phyloP scores from a whole-genome alignment of 2,797 vertebrate genomes.

The Onychomys leucogaster region DNA sequence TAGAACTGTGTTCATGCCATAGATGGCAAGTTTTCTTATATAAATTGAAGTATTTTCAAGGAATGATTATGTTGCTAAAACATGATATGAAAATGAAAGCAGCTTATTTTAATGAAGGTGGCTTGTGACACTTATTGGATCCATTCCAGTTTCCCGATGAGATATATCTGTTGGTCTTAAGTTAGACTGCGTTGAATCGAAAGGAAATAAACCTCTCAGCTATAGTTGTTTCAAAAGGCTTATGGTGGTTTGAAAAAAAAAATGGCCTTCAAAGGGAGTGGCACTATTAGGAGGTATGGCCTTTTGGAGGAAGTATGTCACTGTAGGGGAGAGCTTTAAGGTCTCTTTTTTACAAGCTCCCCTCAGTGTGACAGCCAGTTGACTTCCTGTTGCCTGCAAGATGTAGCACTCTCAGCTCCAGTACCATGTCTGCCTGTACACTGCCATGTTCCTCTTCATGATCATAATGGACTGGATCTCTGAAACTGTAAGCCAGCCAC shows the following conservation, averaged over 20 bases:
- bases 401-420: too few relatives aligned
- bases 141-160: not conserved
- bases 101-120: not conserved
- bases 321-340: too few relatives aligned
- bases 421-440: too few relatives aligned
- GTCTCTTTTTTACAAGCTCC: too few relatives aligned
- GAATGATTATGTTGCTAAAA: constrained; percentile 14
- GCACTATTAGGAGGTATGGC: too few relatives aligned
- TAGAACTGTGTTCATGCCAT: not conserved
- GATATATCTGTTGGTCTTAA: constrained; percentile 34
- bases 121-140: constrained; percentile 7
- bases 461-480: too few relatives aligned
- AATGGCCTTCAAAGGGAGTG: too few relatives aligned
- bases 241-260: not conserved
- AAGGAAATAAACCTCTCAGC: not conserved
- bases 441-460: too few relatives aligned
- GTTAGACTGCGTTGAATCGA: constrained; percentile 22
- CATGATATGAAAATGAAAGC: constrained; percentile 21
- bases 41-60: constrained; percentile 9
- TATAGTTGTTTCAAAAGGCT: constrained; percentile 33
- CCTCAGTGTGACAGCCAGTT: too few relatives aligned
- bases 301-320: too few relatives aligned
- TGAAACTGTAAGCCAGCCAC: too few relatives aligned
- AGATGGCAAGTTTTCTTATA: not conserved
- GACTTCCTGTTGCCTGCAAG: too few relatives aligned